These are phyloP conservation scores for Otis tarda DNA, from an alignment of 2,113 vertebrate genomes.

Conservation along the genomic window DNA sequence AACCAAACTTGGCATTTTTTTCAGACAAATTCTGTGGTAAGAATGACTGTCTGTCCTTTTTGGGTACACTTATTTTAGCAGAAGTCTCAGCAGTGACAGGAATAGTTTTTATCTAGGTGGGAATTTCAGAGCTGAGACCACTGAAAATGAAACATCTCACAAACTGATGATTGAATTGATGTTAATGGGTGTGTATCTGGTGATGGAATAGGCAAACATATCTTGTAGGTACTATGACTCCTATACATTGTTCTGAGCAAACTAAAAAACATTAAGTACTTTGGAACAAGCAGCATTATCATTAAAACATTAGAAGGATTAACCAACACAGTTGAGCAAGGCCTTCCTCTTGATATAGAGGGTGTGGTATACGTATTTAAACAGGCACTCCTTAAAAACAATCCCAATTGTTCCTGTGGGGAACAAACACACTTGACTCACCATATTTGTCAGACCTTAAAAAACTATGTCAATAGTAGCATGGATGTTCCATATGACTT, in stretches of 20 bases:
- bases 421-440: slow-evolving; percentile 64
- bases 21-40: neutral
- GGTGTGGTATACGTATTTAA: slow-evolving; percentile 50
- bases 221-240: neutral
- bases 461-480: neutral
- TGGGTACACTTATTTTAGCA: neutral
- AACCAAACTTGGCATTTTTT: neutral
- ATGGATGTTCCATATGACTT: slow-evolving; percentile 19
- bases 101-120: neutral
- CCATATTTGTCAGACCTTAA: neutral
- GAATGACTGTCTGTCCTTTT: neutral
- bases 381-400: slow-evolving; percentile 60
- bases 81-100: neutral
- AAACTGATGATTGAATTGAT: neutral
- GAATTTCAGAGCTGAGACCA: neutral
- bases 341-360: slow-evolving; percentile 20
- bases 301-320: neutral
- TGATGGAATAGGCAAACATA: neutral
- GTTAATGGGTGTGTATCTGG: neutral
- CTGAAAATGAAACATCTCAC: neutral
- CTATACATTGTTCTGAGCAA: neutral
- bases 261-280: neutral
- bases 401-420: neutral
- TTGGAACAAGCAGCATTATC: neutral
- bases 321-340: neutral